Evolutionary conservation across 2,888 invertebrate genomes (phyloP), one percentile per base, ranked within the genome.

Genomic region (Leptogaster cylindrica): DNA sequence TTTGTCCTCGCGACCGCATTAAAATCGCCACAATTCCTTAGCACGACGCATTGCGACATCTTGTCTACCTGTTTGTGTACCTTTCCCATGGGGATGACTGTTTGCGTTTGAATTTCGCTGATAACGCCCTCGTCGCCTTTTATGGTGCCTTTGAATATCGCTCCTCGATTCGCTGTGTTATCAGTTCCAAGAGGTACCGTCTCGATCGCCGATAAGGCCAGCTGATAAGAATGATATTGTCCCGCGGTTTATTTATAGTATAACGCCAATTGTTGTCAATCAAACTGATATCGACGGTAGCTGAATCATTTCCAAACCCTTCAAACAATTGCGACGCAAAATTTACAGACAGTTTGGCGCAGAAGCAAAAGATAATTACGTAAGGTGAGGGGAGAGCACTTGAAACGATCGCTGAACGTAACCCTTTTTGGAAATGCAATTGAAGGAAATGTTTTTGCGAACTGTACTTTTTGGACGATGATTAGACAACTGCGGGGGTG

Each of bases 21-120:
- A 28, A 18, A 52, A 52, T 33, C 31, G 52, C 52, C 31, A 52
- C 33, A 33, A 52, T 28, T 28, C 31, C 25, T 52, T 23, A 27
- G 18, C 52, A 18, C 14, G 52, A 33, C n/a, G n/a, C n/a, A n/a
- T n/a, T n/a, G 36, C 36, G 36, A 31, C 33, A 33, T 33, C 31
- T 31, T 31, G 10, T 28, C 31, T 52, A 52, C 52, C 52, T 52
- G 52, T 20, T n/a, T 52, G 52, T 52, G 52, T 52, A 31, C 52
- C 31, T 52, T 52, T 52, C 52, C 33, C 52, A 52, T n/a, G 28
- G 31, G 28, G 18, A 52, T 52, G 31, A 33, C 10, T 52, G 52
- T 52, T 52, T 52, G 33, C 52, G 20, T 33, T 52, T 16, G 33
- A 52, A 52, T 52, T 52, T 52, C 20, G 52, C 18, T 50, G 52